phyloP scores from a whole-genome alignment of 1,140 invertebrate species.

The Metopolophium dirhodum region DNA sequence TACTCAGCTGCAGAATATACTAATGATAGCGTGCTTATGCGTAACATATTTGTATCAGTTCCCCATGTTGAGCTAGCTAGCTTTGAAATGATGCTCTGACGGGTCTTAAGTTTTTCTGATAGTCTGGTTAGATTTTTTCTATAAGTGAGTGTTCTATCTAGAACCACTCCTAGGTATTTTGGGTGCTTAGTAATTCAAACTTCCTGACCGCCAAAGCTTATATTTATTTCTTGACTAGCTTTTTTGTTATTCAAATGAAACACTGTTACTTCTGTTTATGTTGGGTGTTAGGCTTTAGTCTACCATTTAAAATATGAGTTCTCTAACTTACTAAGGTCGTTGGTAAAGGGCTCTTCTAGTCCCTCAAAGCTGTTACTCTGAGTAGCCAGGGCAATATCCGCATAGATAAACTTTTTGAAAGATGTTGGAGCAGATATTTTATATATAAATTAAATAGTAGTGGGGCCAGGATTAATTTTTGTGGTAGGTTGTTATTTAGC shows the following conservation, averaged over 20 bases:
- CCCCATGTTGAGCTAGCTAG: too few species aligned
- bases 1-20: too few species aligned
- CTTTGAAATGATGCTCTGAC: too few species aligned
- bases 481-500: constrained; percentile 55
- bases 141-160: too few species aligned
- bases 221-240: constrained; percentile 19
- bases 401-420: constrained; percentile 39
- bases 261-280: neutral
- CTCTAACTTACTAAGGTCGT: neutral
- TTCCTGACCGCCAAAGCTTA: neutral
- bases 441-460: neutral
- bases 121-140: too few species aligned
- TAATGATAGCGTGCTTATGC: too few species aligned
- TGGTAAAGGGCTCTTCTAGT: neutral
- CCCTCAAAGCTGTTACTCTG: neutral
- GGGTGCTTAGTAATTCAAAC: neutral
- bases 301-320: neutral
- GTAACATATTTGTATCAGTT: too few species aligned
- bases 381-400: constrained; percentile 9
- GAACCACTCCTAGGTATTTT: neutral
- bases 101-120: too few species aligned
- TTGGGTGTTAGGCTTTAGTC: neutral
- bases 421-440: neutral
- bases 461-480: neutral
- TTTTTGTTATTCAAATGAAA: neutral